A percentile compares a stretch with the other conserved stretches of the same genome.
These are phyloP conservation scores for Isurus oxyrinchus DNA, from an alignment of 2,113 vertebrate species.

Conservation along the genomic window DNA sequence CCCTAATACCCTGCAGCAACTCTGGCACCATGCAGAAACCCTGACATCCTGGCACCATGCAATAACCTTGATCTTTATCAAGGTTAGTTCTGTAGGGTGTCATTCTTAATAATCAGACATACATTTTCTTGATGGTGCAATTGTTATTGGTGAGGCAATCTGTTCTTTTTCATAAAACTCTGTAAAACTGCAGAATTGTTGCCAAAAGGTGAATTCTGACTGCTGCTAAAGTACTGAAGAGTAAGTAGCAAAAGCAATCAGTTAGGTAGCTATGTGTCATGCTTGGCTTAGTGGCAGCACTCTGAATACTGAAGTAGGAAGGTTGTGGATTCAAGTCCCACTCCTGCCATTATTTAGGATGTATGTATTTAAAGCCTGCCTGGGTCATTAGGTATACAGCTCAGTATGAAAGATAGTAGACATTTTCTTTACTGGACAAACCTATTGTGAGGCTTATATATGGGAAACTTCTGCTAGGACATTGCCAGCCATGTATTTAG, in stretches of 20 bases:
- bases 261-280: neutral
- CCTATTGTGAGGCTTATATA: too few relatives aligned
- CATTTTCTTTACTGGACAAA: too few relatives aligned
- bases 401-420: neutral
- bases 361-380: too few relatives aligned
- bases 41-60: neutral
- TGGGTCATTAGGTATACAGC: neutral
- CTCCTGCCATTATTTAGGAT: neutral
- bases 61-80: neutral
- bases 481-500: too few relatives aligned
- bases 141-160: neutral
- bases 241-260: neutral
- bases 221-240: neutral
- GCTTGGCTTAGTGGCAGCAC: neutral
- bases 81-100: neutral
- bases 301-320: neutral
- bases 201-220: neutral
- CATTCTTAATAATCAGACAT: neutral
- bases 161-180: neutral
- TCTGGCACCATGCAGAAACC: neutral
- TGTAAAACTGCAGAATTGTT: neutral
- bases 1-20: neutral
- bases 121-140: neutral
- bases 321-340: neutral
- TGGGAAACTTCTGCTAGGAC: too few relatives aligned